phyloP scores from a whole-genome alignment of 1,140 invertebrate species.

The Hycleus cichorii region DNA sequence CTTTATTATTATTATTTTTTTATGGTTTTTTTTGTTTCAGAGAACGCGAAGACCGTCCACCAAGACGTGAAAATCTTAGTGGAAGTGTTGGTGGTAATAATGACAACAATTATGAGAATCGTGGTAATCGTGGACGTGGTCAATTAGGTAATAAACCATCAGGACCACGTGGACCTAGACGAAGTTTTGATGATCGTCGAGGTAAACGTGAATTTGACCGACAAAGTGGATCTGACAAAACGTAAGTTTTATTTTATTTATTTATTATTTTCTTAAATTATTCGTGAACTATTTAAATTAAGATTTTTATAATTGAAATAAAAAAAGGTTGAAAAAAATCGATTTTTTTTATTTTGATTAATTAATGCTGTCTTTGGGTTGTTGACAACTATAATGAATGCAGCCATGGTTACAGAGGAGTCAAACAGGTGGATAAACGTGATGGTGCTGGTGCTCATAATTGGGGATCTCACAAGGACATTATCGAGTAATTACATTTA shows the following conservation, averaged over 20 bases:
- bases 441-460: slow-evolving; percentile 91
- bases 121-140: slow-evolving; percentile 37
- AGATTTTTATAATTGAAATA: neutral
- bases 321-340: neutral
- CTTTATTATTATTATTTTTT: neutral
- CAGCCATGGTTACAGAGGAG: slow-evolving; percentile 61
- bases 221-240: slow-evolving; percentile 90
- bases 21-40: neutral
- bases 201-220: slow-evolving; percentile 90
- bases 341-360: neutral
- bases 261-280: neutral
- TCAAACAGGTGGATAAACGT: slow-evolving; percentile 89
- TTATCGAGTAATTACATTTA: slow-evolving; percentile 59
- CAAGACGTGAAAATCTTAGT: slow-evolving; percentile 10
- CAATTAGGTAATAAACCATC: slow-evolving; percentile 39
- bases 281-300: neutral
- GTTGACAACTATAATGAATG: slow-evolving; percentile 37
- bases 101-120: slow-evolving; percentile 29
- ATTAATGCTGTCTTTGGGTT: neutral
- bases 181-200: slow-evolving; percentile 59
- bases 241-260: slow-evolving; percentile 48
- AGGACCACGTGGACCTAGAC: slow-evolving; percentile 41
- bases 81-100: slow-evolving; percentile 5
- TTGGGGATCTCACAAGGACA: slow-evolving; percentile 90
- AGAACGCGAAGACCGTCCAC: slow-evolving; percentile 25